These are phyloP conservation scores for Danio kyathit DNA, from an alignment of 2,797 vertebrate species.

Conservation along the genomic window DNA sequence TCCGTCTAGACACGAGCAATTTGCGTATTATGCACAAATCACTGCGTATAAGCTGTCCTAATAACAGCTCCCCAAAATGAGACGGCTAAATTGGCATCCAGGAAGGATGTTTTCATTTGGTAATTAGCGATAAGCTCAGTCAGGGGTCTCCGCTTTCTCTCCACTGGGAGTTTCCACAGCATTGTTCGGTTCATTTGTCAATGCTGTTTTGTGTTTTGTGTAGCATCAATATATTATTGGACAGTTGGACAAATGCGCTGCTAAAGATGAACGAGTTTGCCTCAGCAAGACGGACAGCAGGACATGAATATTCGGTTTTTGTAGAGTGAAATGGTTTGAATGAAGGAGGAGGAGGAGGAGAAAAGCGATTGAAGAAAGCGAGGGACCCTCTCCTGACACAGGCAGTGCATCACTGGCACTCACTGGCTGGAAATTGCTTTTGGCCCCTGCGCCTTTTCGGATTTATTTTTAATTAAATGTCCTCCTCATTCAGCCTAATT, in stretches of 20 bases:
- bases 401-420: constrained; percentile 56
- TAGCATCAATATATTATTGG: constrained; percentile 50
- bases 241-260: constrained; percentile 32
- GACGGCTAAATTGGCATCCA: constrained; percentile 13
- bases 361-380: constrained; percentile 53
- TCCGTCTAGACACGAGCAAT: constrained; percentile 47
- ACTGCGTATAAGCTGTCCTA: constrained; percentile 28
- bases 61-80: constrained; percentile 23
- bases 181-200: constrained; percentile 37
- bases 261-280: constrained; percentile 29
- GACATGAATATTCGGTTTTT: constrained; percentile 44
- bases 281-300: constrained; percentile 41
- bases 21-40: constrained; percentile 39
- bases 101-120: constrained; percentile 32
- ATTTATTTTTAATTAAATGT: constrained; percentile 80
- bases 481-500: constrained; percentile 75
- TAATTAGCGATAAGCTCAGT: constrained; percentile 44
- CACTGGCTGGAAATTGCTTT: constrained; percentile 68
- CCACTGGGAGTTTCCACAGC: constrained; percentile 15
- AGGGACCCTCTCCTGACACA: constrained; percentile 46
- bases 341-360: constrained; percentile 24
- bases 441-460: constrained; percentile 67
- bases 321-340: constrained; percentile 35
- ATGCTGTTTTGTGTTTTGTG: constrained; percentile 40
- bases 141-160: constrained; percentile 32